Conservation (phyloP, 1,140 invertebrate genomes). For the Rhagoletis pomonella region DNA sequence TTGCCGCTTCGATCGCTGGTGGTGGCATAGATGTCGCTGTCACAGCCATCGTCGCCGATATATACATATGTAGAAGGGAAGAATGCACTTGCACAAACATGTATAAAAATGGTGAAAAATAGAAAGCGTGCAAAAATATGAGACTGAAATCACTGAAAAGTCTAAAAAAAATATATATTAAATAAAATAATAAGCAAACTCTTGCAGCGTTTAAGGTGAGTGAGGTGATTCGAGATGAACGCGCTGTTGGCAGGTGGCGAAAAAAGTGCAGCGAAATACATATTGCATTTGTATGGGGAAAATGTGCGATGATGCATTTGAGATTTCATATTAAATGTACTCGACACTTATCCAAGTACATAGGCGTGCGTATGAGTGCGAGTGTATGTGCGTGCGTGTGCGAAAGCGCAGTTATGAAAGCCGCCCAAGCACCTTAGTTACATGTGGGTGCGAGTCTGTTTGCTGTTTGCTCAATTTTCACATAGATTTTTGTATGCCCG, state of each 20-base stretch:
- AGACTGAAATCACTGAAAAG: constrained; percentile 9
- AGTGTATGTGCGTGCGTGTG: not conserved
- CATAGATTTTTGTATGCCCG: constrained; percentile 17
- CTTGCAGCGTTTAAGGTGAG: not conserved
- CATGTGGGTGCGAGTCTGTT: not conserved
- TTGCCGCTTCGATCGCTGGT: not conserved
- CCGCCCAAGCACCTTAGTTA: not conserved
- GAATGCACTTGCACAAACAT: constrained; percentile 38
- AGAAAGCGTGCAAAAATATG: no score
- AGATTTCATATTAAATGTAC: constrained; percentile 28
- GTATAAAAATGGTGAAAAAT: constrained; percentile 1
- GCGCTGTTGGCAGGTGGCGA: not conserved
- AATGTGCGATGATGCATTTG: not conserved
- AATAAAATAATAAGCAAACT: constrained; percentile 12
- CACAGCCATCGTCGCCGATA: not conserved
- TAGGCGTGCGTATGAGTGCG: not conserved
- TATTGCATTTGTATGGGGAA: not conserved
- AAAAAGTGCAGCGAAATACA: constrained; percentile 19
- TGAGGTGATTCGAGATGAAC: not conserved
- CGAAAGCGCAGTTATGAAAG: not conserved
- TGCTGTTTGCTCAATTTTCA: constrained; percentile 21
- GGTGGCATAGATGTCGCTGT: no score
- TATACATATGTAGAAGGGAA: no score
- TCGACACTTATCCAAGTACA: not conserved
- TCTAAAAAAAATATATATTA: not conserved